A percentile compares a stretch with the other conserved stretches of the same genome.
phyloP scores from a whole-genome alignment of 92 coral and sea anemone species.

The Muricea muricata region DNA sequence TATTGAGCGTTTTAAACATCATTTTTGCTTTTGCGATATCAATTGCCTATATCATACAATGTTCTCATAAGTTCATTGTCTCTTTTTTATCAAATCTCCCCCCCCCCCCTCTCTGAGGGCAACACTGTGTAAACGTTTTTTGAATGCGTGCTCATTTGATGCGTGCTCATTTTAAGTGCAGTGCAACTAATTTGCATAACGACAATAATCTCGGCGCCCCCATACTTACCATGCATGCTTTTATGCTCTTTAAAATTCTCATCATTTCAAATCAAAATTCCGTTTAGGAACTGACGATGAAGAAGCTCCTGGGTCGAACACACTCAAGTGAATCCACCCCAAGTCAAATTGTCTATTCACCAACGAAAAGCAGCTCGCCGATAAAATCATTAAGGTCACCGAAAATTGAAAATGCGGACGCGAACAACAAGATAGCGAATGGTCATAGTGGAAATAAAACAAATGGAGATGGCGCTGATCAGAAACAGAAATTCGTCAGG shows the following conservation, averaged over 20 bases:
- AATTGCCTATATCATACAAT: no score
- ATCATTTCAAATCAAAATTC: background rate
- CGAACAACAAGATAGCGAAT: slow-evolving; percentile 1
- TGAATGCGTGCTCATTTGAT: no score
- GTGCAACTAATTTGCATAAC: no score
- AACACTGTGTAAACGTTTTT: no score
- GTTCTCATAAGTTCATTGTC: no score
- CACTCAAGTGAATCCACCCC: background rate
- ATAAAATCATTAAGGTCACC: background rate
- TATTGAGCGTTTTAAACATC: no score
- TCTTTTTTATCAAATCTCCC: no score
- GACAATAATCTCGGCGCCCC: no score
- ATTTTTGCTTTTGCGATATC: no score
- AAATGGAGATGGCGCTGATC: background rate
- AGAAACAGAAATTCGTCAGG: slow-evolving; percentile 75
- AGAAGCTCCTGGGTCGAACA: slow-evolving; percentile 1
- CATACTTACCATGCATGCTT: background rate
- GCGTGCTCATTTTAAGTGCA: no score
- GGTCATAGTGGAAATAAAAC: background rate
- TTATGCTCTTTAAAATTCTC: background rate
- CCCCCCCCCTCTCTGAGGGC: no score
- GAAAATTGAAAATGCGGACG: background rate
- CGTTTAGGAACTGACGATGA: background rate
- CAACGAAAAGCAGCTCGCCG: background rate
- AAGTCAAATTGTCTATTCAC: background rate